Percentiles rank a stretch among this genome's conserved stretches.
phyloP scores from a whole-genome alignment of 2,113 vertebrate species.

The Triplophysa rosa region DNA sequence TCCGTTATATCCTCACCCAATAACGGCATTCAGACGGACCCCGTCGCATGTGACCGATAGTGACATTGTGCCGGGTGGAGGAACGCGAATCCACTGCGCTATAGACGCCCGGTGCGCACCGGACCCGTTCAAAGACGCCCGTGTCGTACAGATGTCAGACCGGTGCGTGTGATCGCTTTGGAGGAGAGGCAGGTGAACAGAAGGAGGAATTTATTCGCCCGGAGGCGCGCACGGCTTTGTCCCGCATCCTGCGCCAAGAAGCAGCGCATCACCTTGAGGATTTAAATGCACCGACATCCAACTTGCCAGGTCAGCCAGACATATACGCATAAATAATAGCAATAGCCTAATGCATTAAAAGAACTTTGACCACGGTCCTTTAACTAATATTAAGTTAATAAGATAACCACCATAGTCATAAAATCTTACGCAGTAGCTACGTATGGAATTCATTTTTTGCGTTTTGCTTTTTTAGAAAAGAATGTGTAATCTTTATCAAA shows the following conservation, averaged over 20 bases:
- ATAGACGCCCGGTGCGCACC: conserved; percentile 30
- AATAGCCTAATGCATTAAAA: not conserved
- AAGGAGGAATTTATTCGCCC: conserved; percentile 40
- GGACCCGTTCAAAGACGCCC: conserved; percentile 24
- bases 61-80: conserved; percentile 28
- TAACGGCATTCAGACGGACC: conserved; percentile 4
- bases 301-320: conserved; percentile 47
- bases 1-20: not conserved
- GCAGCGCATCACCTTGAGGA: conserved; percentile 34
- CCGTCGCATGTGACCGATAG: conserved; percentile 11
- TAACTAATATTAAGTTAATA: not conserved
- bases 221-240: conserved; percentile 40
- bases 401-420: not conserved
- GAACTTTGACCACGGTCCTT: not conserved
- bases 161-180: conserved; percentile 31
- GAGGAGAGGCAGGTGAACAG: conserved; percentile 50
- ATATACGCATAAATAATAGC: not conserved
- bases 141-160: conserved; percentile 47
- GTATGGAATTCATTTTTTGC: too few relatives aligned
- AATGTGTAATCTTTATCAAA: too few relatives aligned
- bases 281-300: conserved; percentile 27
- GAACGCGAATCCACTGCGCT: conserved; percentile 28
- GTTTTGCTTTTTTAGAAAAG: too few relatives aligned
- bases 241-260: conserved; percentile 47
- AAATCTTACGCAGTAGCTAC: not conserved